Evolutionary conservation across 2,888 invertebrate genomes (phyloP).

Genomic region (Torymus texanus): DNA sequence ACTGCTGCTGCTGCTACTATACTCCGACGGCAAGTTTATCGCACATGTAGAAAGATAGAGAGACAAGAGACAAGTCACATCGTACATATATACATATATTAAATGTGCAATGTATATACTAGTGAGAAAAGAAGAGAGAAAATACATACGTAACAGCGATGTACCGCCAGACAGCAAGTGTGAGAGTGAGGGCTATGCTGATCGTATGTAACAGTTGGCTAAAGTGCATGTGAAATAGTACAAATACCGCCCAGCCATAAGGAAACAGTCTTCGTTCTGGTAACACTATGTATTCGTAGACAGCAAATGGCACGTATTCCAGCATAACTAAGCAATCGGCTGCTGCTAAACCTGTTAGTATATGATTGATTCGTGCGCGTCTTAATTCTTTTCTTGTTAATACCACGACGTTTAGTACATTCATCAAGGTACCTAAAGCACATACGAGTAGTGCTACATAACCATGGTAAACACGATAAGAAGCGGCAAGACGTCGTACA

Average conservation of each 20-base stretch:
- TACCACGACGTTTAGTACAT: conserved; percentile 90
- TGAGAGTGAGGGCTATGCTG: conserved; percentile 87
- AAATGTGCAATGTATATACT: too few relatives aligned
- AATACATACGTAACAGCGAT: conserved; percentile 83
- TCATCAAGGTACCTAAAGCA: conserved; percentile 90
- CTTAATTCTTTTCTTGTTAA: conserved; percentile 88
- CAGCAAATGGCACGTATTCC: conserved; percentile 87
- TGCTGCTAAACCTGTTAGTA: conserved; percentile 89
- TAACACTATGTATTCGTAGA: conserved; percentile 81
- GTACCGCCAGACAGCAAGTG: conserved; percentile 91
- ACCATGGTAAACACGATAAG: conserved; percentile 84
- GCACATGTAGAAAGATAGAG: too few relatives aligned
- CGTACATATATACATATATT: too few relatives aligned
- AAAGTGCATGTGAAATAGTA: conserved; percentile 88
- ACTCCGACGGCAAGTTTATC: too few relatives aligned
- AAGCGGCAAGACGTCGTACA: conserved; percentile 78
- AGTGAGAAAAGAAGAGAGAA: too few relatives aligned
- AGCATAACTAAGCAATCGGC: conserved; percentile 94
- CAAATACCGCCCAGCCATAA: conserved; percentile 84
- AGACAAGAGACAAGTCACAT: too few relatives aligned
- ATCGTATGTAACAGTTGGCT: conserved; percentile 88
- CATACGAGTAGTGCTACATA: conserved; percentile 90
- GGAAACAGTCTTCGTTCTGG: conserved; percentile 82
- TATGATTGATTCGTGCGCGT: conserved; percentile 89
- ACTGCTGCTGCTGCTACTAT: too few relatives aligned